Evolutionary conservation across 2,797 vertebrate genomes (phyloP), one percentile per base, ranked within the genome.

Genomic region (Vireo griseus): DNA sequence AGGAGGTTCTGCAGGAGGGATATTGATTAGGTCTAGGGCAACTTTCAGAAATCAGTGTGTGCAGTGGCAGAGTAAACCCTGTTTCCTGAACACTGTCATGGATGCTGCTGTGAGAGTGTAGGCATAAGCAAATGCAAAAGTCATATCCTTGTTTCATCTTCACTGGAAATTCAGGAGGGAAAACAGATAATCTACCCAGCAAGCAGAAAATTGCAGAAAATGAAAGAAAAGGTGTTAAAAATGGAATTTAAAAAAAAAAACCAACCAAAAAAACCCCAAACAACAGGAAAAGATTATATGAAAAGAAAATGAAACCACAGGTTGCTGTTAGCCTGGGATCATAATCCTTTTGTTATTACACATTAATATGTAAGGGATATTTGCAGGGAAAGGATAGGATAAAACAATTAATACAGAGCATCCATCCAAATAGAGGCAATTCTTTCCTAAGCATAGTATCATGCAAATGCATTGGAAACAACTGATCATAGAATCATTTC

Each of bases 361-460:
- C 77, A 82, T 88, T 90, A 94, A 84, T 86, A 96, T 79, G 55
- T 74, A 89, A 88, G 61, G 55, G 28, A 89, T 75, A 63, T 62
- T 95, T 95, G 68, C 69, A 94, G 68, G 11, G 21, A 83, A 91
- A 86, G 65, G 72, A 59, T 58, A 90, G 47, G 65, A 55, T 92
- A 91, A 92, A 96, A 77, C 63, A 92, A 95, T 86, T 95, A 90
- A 82, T 86, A 66, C 77, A 68, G 51, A 95, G 48, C 83, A 94
- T 61, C 78, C 73, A 80, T 82, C 81, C 93, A 94, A 94, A 95
- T 7, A 92, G 61, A 93, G 40, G 47, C 26, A 95, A 84, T 73
- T 95, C 54, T 78, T 92, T 73, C n/a, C 59, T 58, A 68, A 75
- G 51, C 16, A 13, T 54, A 55, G 47, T 65, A n/a, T 86, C 58